A percentile compares a stretch with the other conserved stretches of the same genome.
Evolutionary conservation across 2,888 invertebrate species (phyloP).

Genomic region (Lepetodrilus schrolli): DNA sequence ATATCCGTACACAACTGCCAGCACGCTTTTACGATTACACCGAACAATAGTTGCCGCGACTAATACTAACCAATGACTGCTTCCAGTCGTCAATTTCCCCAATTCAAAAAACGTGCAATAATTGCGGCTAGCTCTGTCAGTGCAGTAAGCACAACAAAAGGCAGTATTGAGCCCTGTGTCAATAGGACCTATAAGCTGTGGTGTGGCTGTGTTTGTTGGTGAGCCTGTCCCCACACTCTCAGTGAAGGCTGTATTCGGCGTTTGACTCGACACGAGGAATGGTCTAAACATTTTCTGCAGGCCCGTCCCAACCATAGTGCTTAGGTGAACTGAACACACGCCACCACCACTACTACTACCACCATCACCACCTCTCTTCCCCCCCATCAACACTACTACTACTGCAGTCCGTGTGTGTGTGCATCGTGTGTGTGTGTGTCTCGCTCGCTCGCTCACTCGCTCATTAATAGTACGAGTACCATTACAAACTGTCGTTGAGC

Average conservation of each 20-base stretch:
- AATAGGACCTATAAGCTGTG: conserved; percentile 9
- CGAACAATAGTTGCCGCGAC: conserved; percentile 1
- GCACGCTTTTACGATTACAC: conserved; percentile 10
- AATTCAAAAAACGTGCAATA: conserved; percentile 32
- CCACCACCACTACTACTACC: too few relatives aligned
- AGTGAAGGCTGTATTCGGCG: not conserved
- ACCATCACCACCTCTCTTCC: too few relatives aligned
- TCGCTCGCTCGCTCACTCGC: conserved; percentile 22
- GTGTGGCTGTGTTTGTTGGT: not conserved
- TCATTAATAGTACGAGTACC: conserved; percentile 26
- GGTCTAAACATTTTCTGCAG: conserved; percentile 10
- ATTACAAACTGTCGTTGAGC: conserved; percentile 27
- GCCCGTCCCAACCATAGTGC: not conserved
- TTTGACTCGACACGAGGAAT: not conserved
- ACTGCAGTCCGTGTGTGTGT: not conserved
- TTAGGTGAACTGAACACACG: conserved; percentile 10
- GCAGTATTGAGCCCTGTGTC: conserved; percentile 29
- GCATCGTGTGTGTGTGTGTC: too few relatives aligned
- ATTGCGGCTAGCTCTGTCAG: conserved; percentile 26
- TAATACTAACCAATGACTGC: conserved; percentile 26
- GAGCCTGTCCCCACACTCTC: conserved; percentile 9
- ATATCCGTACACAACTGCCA: conserved; percentile 4
- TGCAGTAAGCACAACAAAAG: conserved; percentile 29
- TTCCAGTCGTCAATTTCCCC: conserved; percentile 21
- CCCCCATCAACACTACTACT: too few relatives aligned